Conservation (phyloP, 1,140 invertebrate species). For the Leptestheria dahalacensis region DNA sequence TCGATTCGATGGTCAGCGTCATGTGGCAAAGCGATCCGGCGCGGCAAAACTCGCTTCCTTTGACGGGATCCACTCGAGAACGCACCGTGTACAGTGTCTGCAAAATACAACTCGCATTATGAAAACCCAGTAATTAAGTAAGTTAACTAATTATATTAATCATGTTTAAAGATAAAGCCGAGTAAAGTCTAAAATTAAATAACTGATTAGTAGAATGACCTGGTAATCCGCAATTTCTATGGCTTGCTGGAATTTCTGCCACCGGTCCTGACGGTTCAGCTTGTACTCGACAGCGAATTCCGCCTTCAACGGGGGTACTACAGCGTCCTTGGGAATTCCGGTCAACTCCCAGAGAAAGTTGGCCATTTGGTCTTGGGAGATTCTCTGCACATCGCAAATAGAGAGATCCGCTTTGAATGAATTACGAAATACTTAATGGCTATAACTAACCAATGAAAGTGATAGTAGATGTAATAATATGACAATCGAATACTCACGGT, state of each 20-base stretch:
- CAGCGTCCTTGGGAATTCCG: constrained; percentile 16
- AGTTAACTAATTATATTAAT: neutral
- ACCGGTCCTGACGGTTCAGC: constrained; percentile 33
- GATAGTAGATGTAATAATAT: too few species aligned
- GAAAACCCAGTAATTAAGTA: neutral
- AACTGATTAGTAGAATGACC: too few species aligned
- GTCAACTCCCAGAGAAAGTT: constrained; percentile 72
- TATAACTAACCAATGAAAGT: too few species aligned
- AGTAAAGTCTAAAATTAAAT: constrained; percentile 21
- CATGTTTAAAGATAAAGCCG: constrained; percentile 3
- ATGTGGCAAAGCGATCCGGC: constrained; percentile 74
- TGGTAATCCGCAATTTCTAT: constrained; percentile 46
- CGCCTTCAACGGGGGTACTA: constrained; percentile 33
- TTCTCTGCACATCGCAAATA: constrained; percentile 28
- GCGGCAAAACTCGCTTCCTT: constrained; percentile 71
- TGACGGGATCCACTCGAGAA: constrained; percentile 60
- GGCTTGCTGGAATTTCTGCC: constrained; percentile 32
- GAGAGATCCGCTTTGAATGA: neutral
- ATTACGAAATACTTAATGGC: too few species aligned
- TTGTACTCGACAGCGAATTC: constrained; percentile 51
- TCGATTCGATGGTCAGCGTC: constrained; percentile 50
- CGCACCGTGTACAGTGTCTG: constrained; percentile 69
- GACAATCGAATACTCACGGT: too few species aligned
- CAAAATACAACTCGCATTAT: constrained; percentile 23
- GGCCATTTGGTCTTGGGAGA: constrained; percentile 49